Conservation (phyloP, 2,113 vertebrate species). For the Tyto alba region DNA sequence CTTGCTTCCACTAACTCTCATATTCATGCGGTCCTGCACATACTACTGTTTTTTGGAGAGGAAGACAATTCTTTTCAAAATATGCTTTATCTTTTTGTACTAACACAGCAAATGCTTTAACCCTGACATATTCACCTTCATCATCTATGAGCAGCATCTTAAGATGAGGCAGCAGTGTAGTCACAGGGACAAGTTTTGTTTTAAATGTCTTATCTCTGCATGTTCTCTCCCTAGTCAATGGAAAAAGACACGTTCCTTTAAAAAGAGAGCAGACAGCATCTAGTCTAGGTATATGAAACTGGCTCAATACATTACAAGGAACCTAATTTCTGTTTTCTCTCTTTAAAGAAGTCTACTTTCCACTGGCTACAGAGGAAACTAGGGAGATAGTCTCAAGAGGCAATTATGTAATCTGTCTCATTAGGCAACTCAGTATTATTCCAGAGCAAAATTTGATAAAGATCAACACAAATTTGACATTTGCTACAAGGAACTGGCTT, state of each 20-base stretch:
- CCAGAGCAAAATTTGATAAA: background rate
- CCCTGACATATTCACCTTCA: background rate
- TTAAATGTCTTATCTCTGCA: background rate
- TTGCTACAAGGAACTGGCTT: background rate
- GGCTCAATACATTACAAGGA: background rate
- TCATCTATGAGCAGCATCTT: background rate
- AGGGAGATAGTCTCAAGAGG: background rate
- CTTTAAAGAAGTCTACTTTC: background rate
- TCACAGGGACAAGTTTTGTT: background rate
- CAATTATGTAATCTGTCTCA: background rate
- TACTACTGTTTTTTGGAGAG: background rate
- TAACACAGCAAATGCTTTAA: background rate
- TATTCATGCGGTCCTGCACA: background rate
- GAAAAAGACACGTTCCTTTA: background rate
- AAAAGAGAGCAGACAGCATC: background rate
- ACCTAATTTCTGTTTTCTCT: background rate
- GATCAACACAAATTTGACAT: background rate
- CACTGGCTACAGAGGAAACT: background rate
- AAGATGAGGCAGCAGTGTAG: background rate
- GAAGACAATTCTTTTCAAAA: background rate
- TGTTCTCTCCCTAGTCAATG: background rate
- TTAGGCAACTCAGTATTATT: background rate
- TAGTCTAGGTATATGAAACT: background rate
- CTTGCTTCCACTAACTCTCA: background rate
- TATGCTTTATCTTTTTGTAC: background rate